Percentiles rank a stretch among this genome's conserved stretches.
phyloP scores from a whole-genome alignment of 2,888 invertebrate species.

The Agonopterix heracliana region DNA sequence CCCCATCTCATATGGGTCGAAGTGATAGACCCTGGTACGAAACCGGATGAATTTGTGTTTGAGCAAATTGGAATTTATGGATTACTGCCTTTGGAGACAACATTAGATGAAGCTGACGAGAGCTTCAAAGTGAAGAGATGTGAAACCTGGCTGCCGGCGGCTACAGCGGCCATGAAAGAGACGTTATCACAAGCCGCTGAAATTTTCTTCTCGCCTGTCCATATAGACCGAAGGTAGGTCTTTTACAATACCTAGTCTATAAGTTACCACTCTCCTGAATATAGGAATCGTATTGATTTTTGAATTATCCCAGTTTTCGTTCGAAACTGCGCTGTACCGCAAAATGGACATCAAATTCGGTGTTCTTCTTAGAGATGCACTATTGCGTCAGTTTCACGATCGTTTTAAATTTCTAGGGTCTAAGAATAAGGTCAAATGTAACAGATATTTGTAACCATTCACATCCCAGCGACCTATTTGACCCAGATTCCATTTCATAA shows the following conservation, averaged over 20 bases:
- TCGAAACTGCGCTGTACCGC: too few relatives aligned
- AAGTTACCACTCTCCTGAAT: too few relatives aligned
- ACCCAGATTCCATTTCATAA: too few relatives aligned
- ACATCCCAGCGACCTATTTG: too few relatives aligned
- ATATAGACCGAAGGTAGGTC: conserved; percentile 43
- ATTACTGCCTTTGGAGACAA: conserved; percentile 37
- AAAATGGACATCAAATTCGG: too few relatives aligned
- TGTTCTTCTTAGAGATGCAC: too few relatives aligned
- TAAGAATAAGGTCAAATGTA: too few relatives aligned
- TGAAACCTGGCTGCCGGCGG: conserved; percentile 42
- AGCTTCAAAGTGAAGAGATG: conserved; percentile 21
- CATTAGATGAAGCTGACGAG: conserved; percentile 22
- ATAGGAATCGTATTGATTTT: too few relatives aligned
- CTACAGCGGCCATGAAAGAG: conserved; percentile 29
- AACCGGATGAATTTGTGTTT: conserved; percentile 27
- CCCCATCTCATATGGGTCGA: conserved; percentile 58
- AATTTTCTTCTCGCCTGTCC: conserved; percentile 40
- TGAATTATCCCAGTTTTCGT: too few relatives aligned
- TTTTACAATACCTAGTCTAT: background rate
- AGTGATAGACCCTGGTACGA: conserved; percentile 16
- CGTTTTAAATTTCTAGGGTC: too few relatives aligned
- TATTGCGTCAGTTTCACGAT: too few relatives aligned
- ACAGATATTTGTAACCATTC: too few relatives aligned
- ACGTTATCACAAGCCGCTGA: conserved; percentile 26
- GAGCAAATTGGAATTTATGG: conserved; percentile 59